Conservation (phyloP, 2,113 vertebrate genomes). For the Toxotes chatareus region DNA sequence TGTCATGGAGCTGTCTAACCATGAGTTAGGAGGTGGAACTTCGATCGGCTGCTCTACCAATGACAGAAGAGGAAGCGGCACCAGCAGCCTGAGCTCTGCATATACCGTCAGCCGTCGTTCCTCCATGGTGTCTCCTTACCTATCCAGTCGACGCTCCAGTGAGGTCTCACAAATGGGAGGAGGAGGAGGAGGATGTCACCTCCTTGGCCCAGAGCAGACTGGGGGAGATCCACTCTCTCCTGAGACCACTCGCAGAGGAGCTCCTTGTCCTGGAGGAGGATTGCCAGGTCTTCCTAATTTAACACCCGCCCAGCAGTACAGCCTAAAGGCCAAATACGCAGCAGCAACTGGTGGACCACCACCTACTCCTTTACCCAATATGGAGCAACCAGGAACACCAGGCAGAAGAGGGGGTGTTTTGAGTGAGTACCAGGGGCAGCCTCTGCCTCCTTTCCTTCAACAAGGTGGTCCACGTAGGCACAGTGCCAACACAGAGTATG, state of each 20-base stretch:
- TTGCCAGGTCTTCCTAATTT: slow-evolving; percentile 88
- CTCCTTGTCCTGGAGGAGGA: slow-evolving; percentile 75
- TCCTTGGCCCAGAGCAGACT: slow-evolving; percentile 72
- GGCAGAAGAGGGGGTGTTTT: slow-evolving; percentile 73
- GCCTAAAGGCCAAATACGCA: slow-evolving; percentile 92
- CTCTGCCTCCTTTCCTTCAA: slow-evolving; percentile 79
- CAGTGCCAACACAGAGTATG: slow-evolving; percentile 87
- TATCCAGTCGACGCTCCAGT: slow-evolving; percentile 85
- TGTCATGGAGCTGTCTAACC: slow-evolving; percentile 84
- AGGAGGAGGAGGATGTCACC: slow-evolving; percentile 66
- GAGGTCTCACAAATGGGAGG: slow-evolving; percentile 84
- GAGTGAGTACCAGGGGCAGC: slow-evolving; percentile 80
- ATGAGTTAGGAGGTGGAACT: slow-evolving; percentile 71
- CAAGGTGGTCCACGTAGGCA: slow-evolving; percentile 83
- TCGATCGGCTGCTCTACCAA: slow-evolving; percentile 68
- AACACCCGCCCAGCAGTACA: slow-evolving; percentile 92
- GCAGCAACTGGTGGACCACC: slow-evolving; percentile 92
- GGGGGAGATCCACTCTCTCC: slow-evolving; percentile 84
- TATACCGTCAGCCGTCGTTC: slow-evolving; percentile 96
- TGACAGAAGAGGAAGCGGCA: slow-evolving; percentile 92
- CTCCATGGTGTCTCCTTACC: slow-evolving; percentile 90
- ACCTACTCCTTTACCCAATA: slow-evolving; percentile 87
- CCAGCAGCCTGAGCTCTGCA: slow-evolving; percentile 94
- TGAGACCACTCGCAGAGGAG: slow-evolving; percentile 80
- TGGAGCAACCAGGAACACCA: slow-evolving; percentile 82